Base-by-base conservation (phyloP, 2,888 invertebrate genomes). In the Aphidoletes aphidimyza region DNA sequence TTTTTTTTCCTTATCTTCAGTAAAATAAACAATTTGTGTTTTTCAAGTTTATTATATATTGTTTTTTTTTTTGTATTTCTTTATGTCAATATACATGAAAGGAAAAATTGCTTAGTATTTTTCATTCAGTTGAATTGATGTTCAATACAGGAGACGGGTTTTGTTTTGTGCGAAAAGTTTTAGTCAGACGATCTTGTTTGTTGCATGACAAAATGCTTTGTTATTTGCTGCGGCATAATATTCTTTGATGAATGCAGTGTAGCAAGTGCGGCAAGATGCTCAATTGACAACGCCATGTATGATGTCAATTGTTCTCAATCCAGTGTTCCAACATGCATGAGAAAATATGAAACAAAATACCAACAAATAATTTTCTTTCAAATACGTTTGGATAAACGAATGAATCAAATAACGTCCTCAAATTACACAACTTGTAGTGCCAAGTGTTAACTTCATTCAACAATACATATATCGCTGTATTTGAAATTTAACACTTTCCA, bases 181-280 rank as follows among this genome's bases (percentile, higher is more conserved):
- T 54, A 54, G n/a, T 54, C 54, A 54, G 14, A 54, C 54, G 54
- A 5, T 54, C 54, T 78, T 78, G 36, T 8, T 19, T 9, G 78
- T 78, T 78, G 36, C 36, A 3, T 78, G 78, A 78, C 34, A 78
- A 78, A 36, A 78, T 78, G 78, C 36, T 36, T 78, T 78, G 78
- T 78, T 36, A 36, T 78, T 78, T 36, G 17, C 3, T 78, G 36
- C 78, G 78, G 78, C 78, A 36, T 36, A 36, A 36, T 36, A 78
- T 78, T 36, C n/a, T 78, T 34, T 36, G 19, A 78, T 34, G 36
- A 36, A 54, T 5, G 22, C 17, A 36, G 36, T 36, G 78, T 19
- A 78, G 78, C 78, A 78, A 78, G 78, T 78, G 78, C 36, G 36
- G 34, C 36, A 19, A 34, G 36, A 78, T 17, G 36, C 22, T 26